Evolutionary conservation across 2,797 vertebrate genomes (phyloP).

Genomic region (Enteromius viviparus): DNA sequence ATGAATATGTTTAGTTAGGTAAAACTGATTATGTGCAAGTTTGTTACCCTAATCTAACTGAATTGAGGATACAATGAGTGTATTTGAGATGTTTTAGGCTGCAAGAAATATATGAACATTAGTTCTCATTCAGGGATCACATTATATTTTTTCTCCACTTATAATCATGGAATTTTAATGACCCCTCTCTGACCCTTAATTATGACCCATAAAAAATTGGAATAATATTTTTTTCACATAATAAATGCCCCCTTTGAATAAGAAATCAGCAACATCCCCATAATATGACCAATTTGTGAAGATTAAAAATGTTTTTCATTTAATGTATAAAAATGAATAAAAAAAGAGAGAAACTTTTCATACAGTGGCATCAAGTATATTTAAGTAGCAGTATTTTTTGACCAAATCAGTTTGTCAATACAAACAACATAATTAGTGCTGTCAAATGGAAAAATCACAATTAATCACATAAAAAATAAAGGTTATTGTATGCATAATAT

Average conservation of each 20-base stretch:
- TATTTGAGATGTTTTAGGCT: background rate
- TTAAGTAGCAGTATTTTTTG: background rate
- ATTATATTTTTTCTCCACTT: background rate
- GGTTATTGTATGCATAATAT: too few relatives aligned
- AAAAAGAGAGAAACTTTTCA: too few relatives aligned
- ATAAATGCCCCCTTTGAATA: background rate
- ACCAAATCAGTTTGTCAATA: background rate
- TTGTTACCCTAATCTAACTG: background rate
- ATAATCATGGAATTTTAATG: background rate
- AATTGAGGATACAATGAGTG: background rate
- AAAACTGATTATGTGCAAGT: background rate
- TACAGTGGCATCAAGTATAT: background rate
- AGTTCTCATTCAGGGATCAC: background rate
- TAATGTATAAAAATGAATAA: too few relatives aligned
- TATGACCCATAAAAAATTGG: background rate
- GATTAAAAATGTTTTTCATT: background rate
- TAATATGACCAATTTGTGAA: background rate
- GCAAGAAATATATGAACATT: background rate
- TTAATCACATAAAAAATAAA: too few relatives aligned
- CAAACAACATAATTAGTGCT: too few relatives aligned
- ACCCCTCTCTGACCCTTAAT: background rate
- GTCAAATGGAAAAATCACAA: too few relatives aligned
- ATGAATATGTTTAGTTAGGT: background rate
- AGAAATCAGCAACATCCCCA: background rate
- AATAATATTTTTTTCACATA: background rate